A percentile compares a stretch with the other conserved stretches of the same genome.
phyloP scores from a whole-genome alignment of 2,888 invertebrate genomes.

The Rhagophthalmus giganteus region DNA sequence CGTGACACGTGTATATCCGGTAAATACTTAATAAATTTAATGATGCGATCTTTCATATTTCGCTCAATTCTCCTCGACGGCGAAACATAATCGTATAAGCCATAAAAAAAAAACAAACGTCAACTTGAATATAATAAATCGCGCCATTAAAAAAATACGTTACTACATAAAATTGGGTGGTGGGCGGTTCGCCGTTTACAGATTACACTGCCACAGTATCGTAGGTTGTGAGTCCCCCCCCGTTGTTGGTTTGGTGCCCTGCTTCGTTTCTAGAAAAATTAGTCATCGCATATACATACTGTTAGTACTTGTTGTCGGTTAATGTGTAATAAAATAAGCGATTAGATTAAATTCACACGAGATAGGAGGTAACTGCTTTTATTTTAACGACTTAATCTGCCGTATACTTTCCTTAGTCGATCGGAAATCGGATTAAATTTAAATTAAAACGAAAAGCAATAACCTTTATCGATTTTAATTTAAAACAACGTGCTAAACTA shows the following conservation, averaged over 20 bases:
- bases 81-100: no score
- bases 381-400: no score
- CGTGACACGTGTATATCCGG: constrained; percentile 42
- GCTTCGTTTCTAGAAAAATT: constrained; percentile 83
- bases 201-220: constrained; percentile 98
- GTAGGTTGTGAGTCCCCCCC: constrained; percentile 95
- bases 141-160: constrained; percentile 8
- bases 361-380: no score
- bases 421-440: no score
- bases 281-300: constrained; percentile 6
- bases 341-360: no score
- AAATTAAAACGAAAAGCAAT: no score
- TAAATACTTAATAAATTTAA: constrained; percentile 33
- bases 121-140: constrained; percentile 7
- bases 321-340: no score
- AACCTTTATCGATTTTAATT: no score
- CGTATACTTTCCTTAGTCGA: no score
- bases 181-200: constrained; percentile 62
- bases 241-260: constrained; percentile 65
- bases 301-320: neutral
- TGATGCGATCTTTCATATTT: constrained; percentile 16
- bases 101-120: neutral
- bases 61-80: no score
- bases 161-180: neutral
- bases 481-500: no score